A percentile compares a stretch with the other conserved stretches of the same genome.
phyloP scores from a whole-genome alignment of 2,888 invertebrate genomes.

The Rhagophthalmus giganteus region DNA sequence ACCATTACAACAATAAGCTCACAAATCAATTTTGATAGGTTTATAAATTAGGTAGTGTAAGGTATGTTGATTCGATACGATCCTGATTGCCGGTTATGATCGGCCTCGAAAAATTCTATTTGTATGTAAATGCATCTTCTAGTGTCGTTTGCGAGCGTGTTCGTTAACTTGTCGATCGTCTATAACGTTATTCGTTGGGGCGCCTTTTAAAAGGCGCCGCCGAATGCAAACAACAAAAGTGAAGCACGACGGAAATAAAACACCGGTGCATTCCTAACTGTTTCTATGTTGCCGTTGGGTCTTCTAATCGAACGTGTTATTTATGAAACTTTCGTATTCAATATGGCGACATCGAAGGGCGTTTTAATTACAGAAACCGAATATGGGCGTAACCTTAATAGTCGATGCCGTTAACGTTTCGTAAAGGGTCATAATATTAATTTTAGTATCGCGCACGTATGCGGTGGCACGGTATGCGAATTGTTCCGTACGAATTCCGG shows the following conservation, averaged over 20 bases:
- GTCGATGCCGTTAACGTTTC: background rate
- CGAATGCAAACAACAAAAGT: background rate
- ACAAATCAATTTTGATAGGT: background rate
- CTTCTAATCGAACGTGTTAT: background rate
- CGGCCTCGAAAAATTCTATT: background rate
- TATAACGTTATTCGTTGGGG: background rate
- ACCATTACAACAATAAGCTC: background rate
- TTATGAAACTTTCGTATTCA: background rate
- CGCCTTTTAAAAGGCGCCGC: background rate
- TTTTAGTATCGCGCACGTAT: background rate
- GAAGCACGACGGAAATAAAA: background rate
- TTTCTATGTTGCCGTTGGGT: background rate
- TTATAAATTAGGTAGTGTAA: background rate
- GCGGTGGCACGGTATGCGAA: conserved; percentile 18
- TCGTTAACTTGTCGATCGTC: background rate
- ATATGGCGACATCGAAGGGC: background rate
- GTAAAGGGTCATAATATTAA: background rate
- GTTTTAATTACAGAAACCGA: no score
- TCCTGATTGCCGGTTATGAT: background rate
- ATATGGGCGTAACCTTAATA: background rate
- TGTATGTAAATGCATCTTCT: background rate
- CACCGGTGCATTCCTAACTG: background rate
- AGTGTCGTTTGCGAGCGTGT: background rate
- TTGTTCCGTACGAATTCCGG: conserved; percentile 24
- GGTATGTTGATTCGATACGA: background rate